Conservation (phyloP, 1,140 invertebrate genomes). For the Telenomus remus region DNA sequence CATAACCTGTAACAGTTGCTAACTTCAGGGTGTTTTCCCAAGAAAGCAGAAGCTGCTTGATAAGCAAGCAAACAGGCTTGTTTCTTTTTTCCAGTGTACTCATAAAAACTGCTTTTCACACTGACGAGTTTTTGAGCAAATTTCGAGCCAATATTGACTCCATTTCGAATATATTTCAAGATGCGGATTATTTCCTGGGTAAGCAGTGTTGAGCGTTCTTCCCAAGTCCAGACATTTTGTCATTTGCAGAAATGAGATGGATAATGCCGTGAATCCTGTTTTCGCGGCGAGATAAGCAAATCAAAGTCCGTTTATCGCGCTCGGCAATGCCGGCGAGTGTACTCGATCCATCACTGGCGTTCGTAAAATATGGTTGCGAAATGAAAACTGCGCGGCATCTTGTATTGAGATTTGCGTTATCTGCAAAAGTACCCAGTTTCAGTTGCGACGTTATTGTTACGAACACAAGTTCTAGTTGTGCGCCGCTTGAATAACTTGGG, state of each 20-base stretch:
- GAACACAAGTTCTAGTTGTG: slow-evolving; percentile 44
- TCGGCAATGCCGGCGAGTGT: not conserved
- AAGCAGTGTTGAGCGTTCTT: not conserved
- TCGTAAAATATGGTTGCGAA: slow-evolving; percentile 10
- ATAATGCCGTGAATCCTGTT: slow-evolving; percentile 16
- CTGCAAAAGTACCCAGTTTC: slow-evolving; percentile 36
- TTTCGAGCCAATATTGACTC: too few species aligned
- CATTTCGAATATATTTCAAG: too few species aligned
- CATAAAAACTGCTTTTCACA: too few species aligned
- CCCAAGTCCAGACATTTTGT: slow-evolving; percentile 8
- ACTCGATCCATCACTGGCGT: not conserved
- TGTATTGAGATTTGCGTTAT: slow-evolving; percentile 55
- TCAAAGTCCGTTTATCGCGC: too few species aligned
- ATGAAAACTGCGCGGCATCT: slow-evolving; percentile 16
- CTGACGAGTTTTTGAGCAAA: too few species aligned
- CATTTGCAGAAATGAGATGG: slow-evolving; percentile 19
- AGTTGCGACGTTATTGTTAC: slow-evolving; percentile 46
- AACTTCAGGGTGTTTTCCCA: too few species aligned
- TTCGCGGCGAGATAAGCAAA: not conserved
- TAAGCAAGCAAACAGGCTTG: too few species aligned
- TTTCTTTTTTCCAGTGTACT: too few species aligned
- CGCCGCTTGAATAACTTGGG: slow-evolving; percentile 46
- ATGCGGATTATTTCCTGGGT: too few species aligned
- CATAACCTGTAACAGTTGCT: too few species aligned
- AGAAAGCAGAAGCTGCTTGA: too few species aligned